Base-by-base conservation (phyloP, 2,888 invertebrate genomes). In the Chorisops tibialis region DNA sequence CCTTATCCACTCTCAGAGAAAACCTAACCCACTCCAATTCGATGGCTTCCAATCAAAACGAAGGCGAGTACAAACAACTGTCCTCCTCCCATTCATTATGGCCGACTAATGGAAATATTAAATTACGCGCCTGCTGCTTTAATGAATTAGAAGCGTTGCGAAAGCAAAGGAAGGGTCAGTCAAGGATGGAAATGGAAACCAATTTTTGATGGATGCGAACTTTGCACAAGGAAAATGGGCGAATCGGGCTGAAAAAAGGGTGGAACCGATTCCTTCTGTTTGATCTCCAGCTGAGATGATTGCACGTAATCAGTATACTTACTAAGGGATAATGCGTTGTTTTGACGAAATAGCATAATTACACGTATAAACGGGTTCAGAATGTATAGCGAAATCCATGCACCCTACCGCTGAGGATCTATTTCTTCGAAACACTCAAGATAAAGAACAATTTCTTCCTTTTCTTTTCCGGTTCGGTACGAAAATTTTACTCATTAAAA, bases 51-150 rank as follows among this genome's bases (percentile, higher is more conserved):
- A 56, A 56, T 56, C 43, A 56, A 56, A 56, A 56, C 43, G 43
- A 45, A 56, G 56, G 43, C 50, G 21, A 38, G 59, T 51, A 51
- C 63, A 63, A 63, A 63, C 63, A 63, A 52, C 63, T 56, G 56
- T 56, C 56, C 56, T 63, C 63, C 56, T 63, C 63, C 63, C 64
- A 38, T 64, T 64, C 64, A 64, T 64, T 64, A 64, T 64, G 64
- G 64, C 62, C 58, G 64, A 74, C 74, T 77, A 77, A 77, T 76
- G 74, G 74, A 71, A 77, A 77, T 77, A 76, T 77, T 75, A 77
- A 76, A 77, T 77, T 76, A 75, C 75, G 72, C 70, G 70, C 70
- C 70, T 69, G 69, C 68, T 69, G 68, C 69, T 70, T 69, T 70
- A 69, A 68, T 68, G 68, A 68, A 70, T 69, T 71, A 69, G 70